Conservation (phyloP, 2,797 vertebrate genomes). For the Myotis daubentonii region DNA sequence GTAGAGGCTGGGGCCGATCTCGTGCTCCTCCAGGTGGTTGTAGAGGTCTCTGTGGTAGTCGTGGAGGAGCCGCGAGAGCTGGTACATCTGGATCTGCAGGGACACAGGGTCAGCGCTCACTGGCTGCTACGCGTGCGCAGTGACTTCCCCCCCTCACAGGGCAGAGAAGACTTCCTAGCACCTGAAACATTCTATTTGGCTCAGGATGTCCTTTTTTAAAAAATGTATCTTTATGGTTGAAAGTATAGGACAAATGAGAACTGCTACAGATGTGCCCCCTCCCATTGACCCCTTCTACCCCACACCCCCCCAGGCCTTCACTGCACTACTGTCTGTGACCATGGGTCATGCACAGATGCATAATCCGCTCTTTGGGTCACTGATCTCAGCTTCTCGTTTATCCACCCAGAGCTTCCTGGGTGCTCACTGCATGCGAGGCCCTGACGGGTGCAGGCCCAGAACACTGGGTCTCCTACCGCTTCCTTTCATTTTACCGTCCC, state of each 20-base stretch:
- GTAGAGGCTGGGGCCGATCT: conserved; percentile 97
- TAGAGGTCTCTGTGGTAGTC: conserved; percentile 97
- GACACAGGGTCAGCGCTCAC: neutral
- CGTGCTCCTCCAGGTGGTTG: conserved; percentile 94
- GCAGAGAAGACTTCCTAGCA: neutral
- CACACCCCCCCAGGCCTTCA: no score
- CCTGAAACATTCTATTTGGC: neutral
- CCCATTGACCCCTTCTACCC: no score
- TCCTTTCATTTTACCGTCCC: neutral
- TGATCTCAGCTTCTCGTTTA: neutral
- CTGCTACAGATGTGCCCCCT: no score
- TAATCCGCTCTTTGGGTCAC: no score
- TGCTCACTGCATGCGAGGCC: fast-evolving
- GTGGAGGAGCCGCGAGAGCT: conserved; percentile 96
- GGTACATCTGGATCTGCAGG: conserved; percentile 98
- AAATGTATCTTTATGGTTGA: no score
- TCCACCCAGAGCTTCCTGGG: neutral
- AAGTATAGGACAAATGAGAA: no score
- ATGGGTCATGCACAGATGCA: no score
- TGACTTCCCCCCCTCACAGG: fast-evolving
- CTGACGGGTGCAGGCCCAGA: neutral
- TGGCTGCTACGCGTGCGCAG: fast-evolving
- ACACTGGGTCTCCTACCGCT: fast-evolving
- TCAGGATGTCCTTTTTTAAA: no score
- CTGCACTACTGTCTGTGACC: no score